Percentiles rank a stretch among this genome's conserved stretches.
These are phyloP conservation scores for Halichoerus grypus DNA, from an alignment of 2,113 vertebrate genomes.

Conservation along the genomic window DNA sequence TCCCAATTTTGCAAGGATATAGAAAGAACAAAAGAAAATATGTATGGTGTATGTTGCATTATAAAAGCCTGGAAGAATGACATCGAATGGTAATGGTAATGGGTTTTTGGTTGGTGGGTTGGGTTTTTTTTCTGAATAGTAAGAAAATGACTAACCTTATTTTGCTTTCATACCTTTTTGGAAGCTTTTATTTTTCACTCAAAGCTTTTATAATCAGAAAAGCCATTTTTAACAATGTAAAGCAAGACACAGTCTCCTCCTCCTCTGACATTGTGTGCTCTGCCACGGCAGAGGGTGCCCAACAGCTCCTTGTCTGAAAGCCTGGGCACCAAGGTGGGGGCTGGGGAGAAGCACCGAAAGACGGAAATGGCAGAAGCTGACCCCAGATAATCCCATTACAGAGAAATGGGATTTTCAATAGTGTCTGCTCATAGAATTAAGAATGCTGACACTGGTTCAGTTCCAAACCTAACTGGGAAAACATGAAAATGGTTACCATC, in stretches of 20 bases:
- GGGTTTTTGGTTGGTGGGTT: neutral
- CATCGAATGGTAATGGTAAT: too few species aligned
- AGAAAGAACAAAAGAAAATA: neutral
- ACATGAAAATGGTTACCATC: slow-evolving; percentile 66
- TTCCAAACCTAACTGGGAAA: slow-evolving; percentile 67
- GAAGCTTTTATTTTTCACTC: neutral
- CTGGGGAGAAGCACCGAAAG: neutral
- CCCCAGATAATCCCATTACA: neutral
- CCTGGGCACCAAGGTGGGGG: neutral
- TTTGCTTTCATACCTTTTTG: neutral
- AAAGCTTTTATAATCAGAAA: neutral
- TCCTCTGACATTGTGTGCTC: neutral
- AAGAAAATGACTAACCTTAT: neutral
- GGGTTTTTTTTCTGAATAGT: neutral
- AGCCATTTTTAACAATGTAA: neutral
- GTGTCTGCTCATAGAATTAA: neutral
- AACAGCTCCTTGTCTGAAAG: neutral
- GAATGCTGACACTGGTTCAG: slow-evolving; percentile 36
- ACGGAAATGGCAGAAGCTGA: slow-evolving; percentile 9
- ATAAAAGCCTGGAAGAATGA: neutral
- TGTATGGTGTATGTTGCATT: neutral
- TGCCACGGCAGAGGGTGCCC: fast-evolving
- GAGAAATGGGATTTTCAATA: neutral
- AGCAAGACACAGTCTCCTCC: neutral
- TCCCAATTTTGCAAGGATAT: neutral